Evolutionary conservation across 2,113 vertebrate species (phyloP).

Genomic region (Condylura cristata): DNA sequence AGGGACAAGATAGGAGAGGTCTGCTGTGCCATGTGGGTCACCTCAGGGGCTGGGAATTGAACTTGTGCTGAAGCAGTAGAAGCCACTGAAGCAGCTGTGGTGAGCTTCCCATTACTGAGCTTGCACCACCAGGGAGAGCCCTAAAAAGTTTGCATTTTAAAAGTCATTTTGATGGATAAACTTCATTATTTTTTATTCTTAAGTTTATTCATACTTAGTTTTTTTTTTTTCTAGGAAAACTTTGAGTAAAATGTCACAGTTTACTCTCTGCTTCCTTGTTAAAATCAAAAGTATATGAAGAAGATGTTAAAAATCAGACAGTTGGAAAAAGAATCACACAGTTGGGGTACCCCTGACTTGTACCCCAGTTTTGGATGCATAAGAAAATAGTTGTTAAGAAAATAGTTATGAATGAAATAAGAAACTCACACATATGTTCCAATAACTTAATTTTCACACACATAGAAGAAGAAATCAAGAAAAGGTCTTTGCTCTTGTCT

Average conservation of each 20-base stretch:
- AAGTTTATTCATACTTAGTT: background rate
- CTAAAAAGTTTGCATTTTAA: background rate
- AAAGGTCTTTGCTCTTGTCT: background rate
- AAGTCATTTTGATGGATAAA: slow-evolving; percentile 7
- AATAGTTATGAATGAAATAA: background rate
- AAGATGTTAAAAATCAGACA: background rate
- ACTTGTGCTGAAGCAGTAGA: no score
- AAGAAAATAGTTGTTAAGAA: no score
- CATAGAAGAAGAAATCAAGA: background rate
- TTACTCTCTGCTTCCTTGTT: background rate
- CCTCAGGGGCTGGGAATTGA: no score
- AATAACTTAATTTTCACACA: no score
- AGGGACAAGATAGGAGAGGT: no score
- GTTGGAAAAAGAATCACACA: no score
- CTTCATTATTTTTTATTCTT: background rate
- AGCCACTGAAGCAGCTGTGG: no score
- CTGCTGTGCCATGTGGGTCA: no score
- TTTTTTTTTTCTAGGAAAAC: background rate
- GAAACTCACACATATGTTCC: background rate
- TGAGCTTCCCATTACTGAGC: no score
- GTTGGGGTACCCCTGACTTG: no score
- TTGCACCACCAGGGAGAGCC: no score
- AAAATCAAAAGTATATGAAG: background rate
- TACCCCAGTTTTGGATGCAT: no score
- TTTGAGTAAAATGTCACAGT: background rate